Base-by-base conservation (phyloP, 2,113 vertebrate species). In the Pedetes capensis region DNA sequence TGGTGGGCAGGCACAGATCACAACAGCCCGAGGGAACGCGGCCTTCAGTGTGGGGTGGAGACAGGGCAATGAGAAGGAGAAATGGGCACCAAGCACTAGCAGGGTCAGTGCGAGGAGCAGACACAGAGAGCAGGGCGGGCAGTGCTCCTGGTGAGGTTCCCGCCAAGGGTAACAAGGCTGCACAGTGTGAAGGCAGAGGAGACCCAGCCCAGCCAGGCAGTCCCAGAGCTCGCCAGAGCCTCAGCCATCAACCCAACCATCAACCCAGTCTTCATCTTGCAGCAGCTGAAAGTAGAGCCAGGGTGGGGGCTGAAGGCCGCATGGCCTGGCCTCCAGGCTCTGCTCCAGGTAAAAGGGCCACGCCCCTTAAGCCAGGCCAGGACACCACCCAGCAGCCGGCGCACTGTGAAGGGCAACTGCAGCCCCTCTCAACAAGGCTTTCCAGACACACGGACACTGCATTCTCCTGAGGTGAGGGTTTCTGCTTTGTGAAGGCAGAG, bases 371-470 rank as follows among this genome's bases (percentile, higher is more conserved):
- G n/a, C n/a, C n/a, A n/a, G n/a, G n/a, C n/a, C n/a, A n/a, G n/a
- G n/a, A n/a, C n/a, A n/a, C n/a, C 0, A 0, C 25, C 0, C 6
- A 16, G 87, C 81, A n/a, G n/a, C 61, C 0, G 51, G 12, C 0
- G 3, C 2, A 5, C 53, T 1, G 16, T 2, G 11, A 11, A 44
- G 37, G 9, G 29, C 5, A 51, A 2, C n/a, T 63, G 42, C 51
- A 55, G 59, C 18, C 0, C 7, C 6, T 6, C 59, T n/a, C 6
- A 51, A 8, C 39, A 4, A 3, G 0, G 0, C 53, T 34, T 42
- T 51, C 49, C 32, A 32, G 37, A 61, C 23, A 69, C 37, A n/a
- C 39, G 29, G 1, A 4, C 3, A 25, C 10, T 18, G 23, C 32
- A 16, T 47, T 23, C 10, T 27, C 64, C 57, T 3, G 20, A 44